Evolutionary conservation across 2,888 invertebrate species (phyloP).

Genomic region (Lepidocyrtinus sp.): DNA sequence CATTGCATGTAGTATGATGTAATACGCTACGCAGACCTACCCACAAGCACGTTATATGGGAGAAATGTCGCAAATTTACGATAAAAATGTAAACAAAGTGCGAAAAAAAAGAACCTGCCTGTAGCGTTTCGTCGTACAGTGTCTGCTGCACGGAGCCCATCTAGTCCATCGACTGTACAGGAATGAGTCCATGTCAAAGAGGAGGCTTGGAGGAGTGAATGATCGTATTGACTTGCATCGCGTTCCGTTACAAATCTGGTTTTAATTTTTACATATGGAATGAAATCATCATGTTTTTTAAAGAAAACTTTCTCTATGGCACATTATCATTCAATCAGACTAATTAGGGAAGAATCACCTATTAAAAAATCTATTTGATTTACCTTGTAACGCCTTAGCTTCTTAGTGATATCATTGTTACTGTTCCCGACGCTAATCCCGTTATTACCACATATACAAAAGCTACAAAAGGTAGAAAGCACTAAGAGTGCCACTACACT

Average conservation of each 20-base stretch:
- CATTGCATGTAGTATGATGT: no score
- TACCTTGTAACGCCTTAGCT: constrained; percentile 68
- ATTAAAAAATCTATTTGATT: neutral
- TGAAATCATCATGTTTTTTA: no score
- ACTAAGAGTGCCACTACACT: constrained; percentile 26
- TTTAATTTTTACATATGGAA: no score
- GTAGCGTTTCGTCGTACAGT: constrained; percentile 85
- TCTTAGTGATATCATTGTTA: constrained; percentile 57
- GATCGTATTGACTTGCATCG: constrained; percentile 66
- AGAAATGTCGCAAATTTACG: neutral
- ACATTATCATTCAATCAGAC: neutral
- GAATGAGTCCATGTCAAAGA: constrained; percentile 69
- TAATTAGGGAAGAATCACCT: neutral
- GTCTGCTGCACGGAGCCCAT: constrained; percentile 86
- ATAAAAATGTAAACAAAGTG: neutral
- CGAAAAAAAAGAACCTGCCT: constrained; percentile 76
- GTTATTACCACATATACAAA: constrained; percentile 33
- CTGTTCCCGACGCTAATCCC: neutral
- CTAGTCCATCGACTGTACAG: constrained; percentile 79
- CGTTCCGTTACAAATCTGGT: constrained; percentile 66
- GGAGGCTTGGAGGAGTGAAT: constrained; percentile 60
- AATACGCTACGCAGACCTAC: no score
- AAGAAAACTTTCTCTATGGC: neutral
- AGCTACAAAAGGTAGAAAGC: constrained; percentile 38
- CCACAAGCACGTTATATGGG: neutral